Evolutionary conservation across 1,140 invertebrate species (phyloP).

Genomic region (Papilio aristodemus): DNA sequence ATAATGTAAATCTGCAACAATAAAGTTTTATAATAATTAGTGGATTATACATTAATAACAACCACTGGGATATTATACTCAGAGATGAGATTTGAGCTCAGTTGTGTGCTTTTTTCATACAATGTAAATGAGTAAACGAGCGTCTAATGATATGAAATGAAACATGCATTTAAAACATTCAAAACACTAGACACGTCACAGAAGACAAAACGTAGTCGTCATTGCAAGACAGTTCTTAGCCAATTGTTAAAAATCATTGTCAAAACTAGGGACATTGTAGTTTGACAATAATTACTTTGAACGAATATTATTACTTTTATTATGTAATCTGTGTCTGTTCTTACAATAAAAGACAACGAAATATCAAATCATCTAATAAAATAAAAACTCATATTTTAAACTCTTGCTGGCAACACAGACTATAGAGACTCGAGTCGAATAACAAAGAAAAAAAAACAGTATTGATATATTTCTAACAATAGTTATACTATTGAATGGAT

Average conservation of each 20-base stretch:
- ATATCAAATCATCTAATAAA: no score
- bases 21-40: conserved; percentile 35
- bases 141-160: no score
- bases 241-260: no score
- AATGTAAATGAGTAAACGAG: no score
- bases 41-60: conserved; percentile 19
- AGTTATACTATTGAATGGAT: conserved; percentile 21
- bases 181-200: background rate
- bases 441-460: background rate
- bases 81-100: background rate
- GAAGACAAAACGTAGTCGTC: background rate
- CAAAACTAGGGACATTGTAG: no score
- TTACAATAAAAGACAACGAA: no score
- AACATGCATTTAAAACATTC: no score
- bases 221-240: background rate
- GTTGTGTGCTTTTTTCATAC: background rate
- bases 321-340: no score
- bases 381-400: no score
- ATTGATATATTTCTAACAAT: background rate
- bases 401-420: no score
- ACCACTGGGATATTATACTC: background rate
- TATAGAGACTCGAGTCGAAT: background rate
- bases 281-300: no score
- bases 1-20: conserved; percentile 79
- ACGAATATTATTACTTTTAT: no score